A percentile compares a stretch with the other conserved stretches of the same genome.
Conservation (phyloP, 2,113 vertebrate species). For the Empidonax traillii region DNA sequence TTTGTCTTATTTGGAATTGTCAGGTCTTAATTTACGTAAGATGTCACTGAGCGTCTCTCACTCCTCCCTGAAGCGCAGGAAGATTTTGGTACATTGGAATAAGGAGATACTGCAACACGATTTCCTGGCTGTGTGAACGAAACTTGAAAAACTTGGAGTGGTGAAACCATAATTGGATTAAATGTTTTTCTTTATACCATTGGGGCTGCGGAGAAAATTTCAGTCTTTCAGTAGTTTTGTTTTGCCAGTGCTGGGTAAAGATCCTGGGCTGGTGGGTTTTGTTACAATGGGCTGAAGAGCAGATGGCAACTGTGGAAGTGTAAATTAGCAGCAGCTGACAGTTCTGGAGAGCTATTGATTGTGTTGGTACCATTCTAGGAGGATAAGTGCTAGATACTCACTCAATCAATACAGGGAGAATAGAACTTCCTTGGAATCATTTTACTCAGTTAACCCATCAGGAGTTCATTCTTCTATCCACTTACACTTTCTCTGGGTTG, state of each 20-base stretch:
- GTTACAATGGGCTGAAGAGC: conserved; percentile 10
- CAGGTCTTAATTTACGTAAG: not conserved
- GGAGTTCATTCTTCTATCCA: not conserved
- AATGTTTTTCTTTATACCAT: not conserved
- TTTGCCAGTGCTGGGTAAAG: not conserved
- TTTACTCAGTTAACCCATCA: not conserved
- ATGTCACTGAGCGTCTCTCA: not conserved
- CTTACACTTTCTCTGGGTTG: not conserved
- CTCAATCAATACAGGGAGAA: not conserved
- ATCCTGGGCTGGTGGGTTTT: conserved; percentile 4
- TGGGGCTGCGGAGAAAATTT: not conserved
- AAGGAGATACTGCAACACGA: not conserved
- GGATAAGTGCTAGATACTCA: not conserved
- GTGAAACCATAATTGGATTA: not conserved
- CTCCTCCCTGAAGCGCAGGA: not conserved
- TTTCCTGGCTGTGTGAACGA: not conserved
- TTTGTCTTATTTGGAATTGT: not conserved
- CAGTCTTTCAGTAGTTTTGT: not conserved
- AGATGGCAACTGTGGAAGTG: conserved; percentile 62
- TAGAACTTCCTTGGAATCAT: not conserved
- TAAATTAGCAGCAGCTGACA: conserved; percentile 59
- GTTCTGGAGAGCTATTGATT: not conserved
- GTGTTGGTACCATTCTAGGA: not conserved
- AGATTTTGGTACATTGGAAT: not conserved
- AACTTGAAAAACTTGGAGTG: not conserved